phyloP scores from a whole-genome alignment of 2,888 invertebrate genomes.

The Dryobotodes eremita region DNA sequence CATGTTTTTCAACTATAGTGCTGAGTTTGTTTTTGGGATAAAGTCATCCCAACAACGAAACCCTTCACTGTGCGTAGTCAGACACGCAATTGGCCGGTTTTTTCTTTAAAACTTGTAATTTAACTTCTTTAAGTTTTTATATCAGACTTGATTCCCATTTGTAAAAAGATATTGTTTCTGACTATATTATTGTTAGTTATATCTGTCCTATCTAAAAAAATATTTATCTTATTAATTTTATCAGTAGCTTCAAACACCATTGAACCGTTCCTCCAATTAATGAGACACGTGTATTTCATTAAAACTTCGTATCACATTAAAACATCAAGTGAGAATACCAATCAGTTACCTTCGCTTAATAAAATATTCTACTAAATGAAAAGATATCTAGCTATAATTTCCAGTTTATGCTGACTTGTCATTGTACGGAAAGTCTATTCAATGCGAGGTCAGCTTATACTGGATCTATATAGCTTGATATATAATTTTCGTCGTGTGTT shows the following conservation, averaged over 20 bases:
- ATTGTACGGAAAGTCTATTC: fast-evolving
- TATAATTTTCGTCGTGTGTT: too few relatives aligned
- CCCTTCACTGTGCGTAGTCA: too few relatives aligned
- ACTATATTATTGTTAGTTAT: too few relatives aligned
- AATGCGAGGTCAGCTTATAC: neutral
- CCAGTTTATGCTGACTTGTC: neutral
- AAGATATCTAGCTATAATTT: neutral
- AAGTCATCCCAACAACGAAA: too few relatives aligned
- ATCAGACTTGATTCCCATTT: neutral
- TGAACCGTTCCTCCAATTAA: neutral
- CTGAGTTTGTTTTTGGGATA: too few relatives aligned
- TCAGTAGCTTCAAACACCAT: neutral
- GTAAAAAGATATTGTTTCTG: neutral
- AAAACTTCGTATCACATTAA: neutral
- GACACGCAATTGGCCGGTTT: too few relatives aligned
- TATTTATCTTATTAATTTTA: neutral
- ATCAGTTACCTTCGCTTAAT: neutral
- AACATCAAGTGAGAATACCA: neutral
- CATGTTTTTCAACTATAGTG: too few relatives aligned
- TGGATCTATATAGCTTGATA: neutral
- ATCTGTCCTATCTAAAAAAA: neutral
- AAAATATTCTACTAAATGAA: neutral
- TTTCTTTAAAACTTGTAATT: neutral
- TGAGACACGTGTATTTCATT: neutral
- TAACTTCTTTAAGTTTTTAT: neutral